Evolutionary conservation across 2,797 vertebrate genomes (phyloP).

Genomic region (Halcyon chelicuti): DNA sequence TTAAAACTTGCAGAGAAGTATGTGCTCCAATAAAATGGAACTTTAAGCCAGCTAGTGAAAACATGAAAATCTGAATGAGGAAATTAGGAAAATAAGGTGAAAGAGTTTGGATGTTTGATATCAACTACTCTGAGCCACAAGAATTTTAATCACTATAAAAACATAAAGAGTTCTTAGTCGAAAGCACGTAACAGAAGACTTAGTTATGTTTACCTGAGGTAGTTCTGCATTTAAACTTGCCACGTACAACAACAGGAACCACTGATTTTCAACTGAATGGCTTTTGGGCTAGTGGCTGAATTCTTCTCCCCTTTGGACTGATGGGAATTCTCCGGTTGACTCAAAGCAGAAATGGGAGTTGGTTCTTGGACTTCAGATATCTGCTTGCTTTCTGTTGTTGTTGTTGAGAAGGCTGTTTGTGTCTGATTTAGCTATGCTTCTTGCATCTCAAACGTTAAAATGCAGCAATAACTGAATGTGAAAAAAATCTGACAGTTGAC

Average conservation of each 20-base stretch:
- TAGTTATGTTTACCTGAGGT: constrained; percentile 21
- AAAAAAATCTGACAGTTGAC: neutral
- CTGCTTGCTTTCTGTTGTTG: neutral
- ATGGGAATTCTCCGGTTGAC: neutral
- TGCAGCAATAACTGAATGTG: neutral
- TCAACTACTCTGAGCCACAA: constrained; percentile 55
- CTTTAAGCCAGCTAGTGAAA: constrained; percentile 36
- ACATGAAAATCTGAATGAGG: constrained; percentile 33
- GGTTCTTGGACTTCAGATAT: neutral
- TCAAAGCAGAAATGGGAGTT: neutral
- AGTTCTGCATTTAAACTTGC: constrained; percentile 16
- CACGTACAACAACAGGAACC: neutral
- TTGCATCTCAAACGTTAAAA: neutral
- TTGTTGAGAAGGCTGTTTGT: neutral
- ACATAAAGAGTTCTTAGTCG: constrained; percentile 41
- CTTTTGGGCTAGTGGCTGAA: neutral
- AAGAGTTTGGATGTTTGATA: constrained; percentile 28
- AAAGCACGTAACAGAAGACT: constrained; percentile 21
- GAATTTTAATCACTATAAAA: constrained; percentile 67
- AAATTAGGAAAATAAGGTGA: constrained; percentile 56
- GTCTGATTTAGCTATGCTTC: neutral
- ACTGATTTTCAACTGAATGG: neutral
- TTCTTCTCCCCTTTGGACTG: neutral
- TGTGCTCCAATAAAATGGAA: constrained; percentile 59
- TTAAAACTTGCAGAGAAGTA: constrained; percentile 50